Conservation (phyloP, 2,888 invertebrate species). For the Colostygia pectinataria region DNA sequence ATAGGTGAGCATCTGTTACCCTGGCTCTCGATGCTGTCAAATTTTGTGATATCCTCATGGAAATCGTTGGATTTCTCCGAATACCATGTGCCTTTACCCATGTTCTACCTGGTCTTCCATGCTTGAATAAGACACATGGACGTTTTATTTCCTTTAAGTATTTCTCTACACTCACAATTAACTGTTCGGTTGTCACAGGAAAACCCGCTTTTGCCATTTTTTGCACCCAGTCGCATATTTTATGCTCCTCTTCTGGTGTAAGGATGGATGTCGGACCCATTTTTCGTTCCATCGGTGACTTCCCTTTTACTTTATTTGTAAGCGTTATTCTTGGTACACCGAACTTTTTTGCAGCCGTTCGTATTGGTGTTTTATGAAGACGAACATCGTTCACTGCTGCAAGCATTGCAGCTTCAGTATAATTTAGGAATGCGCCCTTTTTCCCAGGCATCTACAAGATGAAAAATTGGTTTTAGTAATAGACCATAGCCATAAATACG, state of each 20-base stretch:
- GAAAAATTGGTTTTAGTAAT: too few species aligned
- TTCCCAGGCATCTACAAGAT: constrained; percentile 33
- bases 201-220: constrained; percentile 27
- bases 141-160: constrained; percentile 28
- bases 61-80: too few species aligned
- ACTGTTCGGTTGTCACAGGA: constrained; percentile 30
- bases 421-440: constrained; percentile 32
- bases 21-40: too few species aligned
- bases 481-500: too few species aligned
- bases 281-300: constrained; percentile 36
- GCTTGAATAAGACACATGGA: too few species aligned
- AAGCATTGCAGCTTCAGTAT: constrained; percentile 34
- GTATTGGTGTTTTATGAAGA: constrained; percentile 35
- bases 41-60: too few species aligned
- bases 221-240: constrained; percentile 30
- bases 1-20: too few species aligned
- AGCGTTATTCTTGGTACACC: constrained; percentile 38
- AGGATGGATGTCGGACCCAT: constrained; percentile 36
- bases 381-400: constrained; percentile 35
- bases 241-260: constrained; percentile 32
- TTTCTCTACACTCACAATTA: constrained; percentile 29
- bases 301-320: constrained; percentile 37
- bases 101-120: too few species aligned
- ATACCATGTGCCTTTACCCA: too few species aligned
- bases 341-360: constrained; percentile 38